Evolutionary conservation across 1,140 invertebrate genomes (phyloP).

Genomic region (Caenorhabditis latens): DNA sequence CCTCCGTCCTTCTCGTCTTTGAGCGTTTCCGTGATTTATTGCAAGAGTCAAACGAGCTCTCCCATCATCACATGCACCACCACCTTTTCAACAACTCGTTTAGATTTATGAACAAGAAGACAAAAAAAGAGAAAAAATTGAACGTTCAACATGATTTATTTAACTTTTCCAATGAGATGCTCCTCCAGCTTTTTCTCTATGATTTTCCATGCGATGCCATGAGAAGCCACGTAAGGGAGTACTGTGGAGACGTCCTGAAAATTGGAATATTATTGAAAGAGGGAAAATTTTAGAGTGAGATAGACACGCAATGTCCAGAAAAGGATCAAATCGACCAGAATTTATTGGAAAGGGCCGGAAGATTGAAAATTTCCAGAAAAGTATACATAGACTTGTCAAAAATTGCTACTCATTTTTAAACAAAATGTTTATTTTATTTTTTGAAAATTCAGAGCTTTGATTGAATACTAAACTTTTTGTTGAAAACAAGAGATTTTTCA

Average conservation of each 20-base stretch:
- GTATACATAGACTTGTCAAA: too few species aligned
- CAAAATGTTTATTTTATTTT: too few species aligned
- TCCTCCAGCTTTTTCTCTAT: constrained; percentile 18
- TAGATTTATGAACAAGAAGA: not conserved
- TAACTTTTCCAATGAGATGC: constrained; percentile 45
- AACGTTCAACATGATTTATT: not conserved
- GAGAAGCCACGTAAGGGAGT: constrained; percentile 32
- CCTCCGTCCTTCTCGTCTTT: too few species aligned
- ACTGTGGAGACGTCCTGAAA: constrained; percentile 32
- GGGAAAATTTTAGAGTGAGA: too few species aligned
- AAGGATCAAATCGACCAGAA: too few species aligned
- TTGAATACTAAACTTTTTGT: too few species aligned
- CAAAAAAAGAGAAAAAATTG: not conserved
- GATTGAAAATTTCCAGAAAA: not conserved
- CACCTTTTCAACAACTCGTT: not conserved
- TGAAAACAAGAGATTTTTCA: too few species aligned
- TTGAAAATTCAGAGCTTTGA: too few species aligned
- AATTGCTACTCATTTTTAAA: too few species aligned
- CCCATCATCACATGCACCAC: not conserved
- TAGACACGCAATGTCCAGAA: too few species aligned
- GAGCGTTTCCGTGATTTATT: constrained; percentile 33
- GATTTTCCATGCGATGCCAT: constrained; percentile 32
- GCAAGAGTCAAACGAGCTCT: constrained; percentile 1
- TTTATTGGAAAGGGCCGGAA: too few species aligned
- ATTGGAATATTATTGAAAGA: not conserved